Evolutionary conservation across 2,113 vertebrate genomes (phyloP), one percentile per base, ranked within the genome.

Genomic region (Egretta garzetta): DNA sequence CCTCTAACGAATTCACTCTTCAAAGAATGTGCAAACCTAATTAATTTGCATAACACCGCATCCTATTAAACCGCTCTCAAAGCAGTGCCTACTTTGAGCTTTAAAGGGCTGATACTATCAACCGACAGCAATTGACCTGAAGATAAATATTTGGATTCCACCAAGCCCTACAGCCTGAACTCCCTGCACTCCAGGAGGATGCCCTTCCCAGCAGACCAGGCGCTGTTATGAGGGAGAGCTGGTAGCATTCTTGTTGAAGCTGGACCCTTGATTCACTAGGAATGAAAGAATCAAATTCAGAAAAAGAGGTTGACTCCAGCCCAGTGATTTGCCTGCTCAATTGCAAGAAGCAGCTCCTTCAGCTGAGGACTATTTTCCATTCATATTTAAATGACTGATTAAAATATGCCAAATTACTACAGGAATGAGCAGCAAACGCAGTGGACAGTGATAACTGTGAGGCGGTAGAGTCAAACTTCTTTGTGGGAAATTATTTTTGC

Each of bases 291-390:
- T 30, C 12, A 89, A 94, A 80, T 77, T 77, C 68, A 89, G 45
- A 70, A 77, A 85, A 84, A 80, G 14, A 70, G 11, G 73, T 24
- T 77, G 41, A 76, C 32, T 91, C 15, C 33, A 73, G 47, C 4
- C 16, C 66, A 73, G 23, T 0, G 1, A 76, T 70, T 77, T 88
- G 21, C 14, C 45, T 62, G 47, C 26, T 88, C 30, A 84, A 15
- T 17, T 86, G n/a, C 37, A 91, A 83, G 50, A 93, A 96, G 59
- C 89, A 95, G 86, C 4, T 74, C 24, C 37, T 92, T 86, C 76
- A 79, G 28, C 16, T 47, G 37, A 84, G 55, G 50, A 63, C 8
- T 3, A 63, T 77, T 88, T 94, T 80, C 68, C 37, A 79, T 37
- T 85, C 68, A 37, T 80, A 84, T 84, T 74, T 89, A 85, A 86